Evolutionary conservation across 2,888 invertebrate species (phyloP).

Genomic region (Phragmatobia fuliginosa): DNA sequence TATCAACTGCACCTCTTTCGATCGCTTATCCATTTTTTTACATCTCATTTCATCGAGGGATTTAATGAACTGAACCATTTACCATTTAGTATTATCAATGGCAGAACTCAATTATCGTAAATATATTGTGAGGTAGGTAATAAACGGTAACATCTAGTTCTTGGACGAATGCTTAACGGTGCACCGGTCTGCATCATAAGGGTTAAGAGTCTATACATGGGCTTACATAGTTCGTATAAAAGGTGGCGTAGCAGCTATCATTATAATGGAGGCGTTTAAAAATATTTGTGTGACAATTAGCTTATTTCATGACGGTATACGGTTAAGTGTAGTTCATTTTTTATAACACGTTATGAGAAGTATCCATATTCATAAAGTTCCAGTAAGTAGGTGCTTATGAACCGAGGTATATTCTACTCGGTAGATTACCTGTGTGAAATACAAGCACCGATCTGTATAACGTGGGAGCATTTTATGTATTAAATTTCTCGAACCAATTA

Average conservation of each 20-base stretch:
- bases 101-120: slow-evolving; percentile 56
- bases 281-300: slow-evolving; percentile 49
- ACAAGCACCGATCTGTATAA: slow-evolving; percentile 37
- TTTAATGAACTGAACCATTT: slow-evolving; percentile 40
- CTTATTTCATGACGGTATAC: slow-evolving; percentile 43
- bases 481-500: slow-evolving; percentile 48
- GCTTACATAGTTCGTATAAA: slow-evolving; percentile 45
- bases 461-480: slow-evolving; percentile 61
- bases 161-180: slow-evolving; percentile 48
- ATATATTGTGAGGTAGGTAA: slow-evolving; percentile 45
- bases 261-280: slow-evolving; percentile 42
- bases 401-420: slow-evolving; percentile 18
- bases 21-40: slow-evolving; percentile 22
- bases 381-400: slow-evolving; percentile 17
- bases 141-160: slow-evolving; percentile 49
- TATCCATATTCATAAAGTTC: slow-evolving; percentile 38
- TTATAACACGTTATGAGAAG: neutral
- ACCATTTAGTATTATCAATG: slow-evolving; percentile 45
- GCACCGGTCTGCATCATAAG: slow-evolving; percentile 35
- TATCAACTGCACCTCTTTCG: slow-evolving; percentile 29
- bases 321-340: slow-evolving; percentile 19
- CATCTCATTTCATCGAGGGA: slow-evolving; percentile 38
- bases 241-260: slow-evolving; percentile 41
- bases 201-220: slow-evolving; percentile 46
- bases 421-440: slow-evolving; percentile 53